Evolutionary conservation across 2,888 invertebrate species (phyloP).

Genomic region (Abrostola tripartita): DNA sequence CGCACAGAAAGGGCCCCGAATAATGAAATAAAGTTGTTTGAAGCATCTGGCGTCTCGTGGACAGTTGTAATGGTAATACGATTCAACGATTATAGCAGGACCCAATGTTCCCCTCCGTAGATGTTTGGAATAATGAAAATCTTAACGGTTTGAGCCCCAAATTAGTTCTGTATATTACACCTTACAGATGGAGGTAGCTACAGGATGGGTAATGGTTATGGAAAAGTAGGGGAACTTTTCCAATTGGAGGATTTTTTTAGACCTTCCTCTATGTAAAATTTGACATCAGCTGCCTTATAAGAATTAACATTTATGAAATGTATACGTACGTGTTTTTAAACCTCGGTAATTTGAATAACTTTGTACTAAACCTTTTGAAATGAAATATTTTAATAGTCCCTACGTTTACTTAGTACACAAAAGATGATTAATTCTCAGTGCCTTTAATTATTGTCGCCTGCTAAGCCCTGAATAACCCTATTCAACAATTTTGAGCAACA

Average conservation of each 20-base stretch:
- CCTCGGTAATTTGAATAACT: conserved; percentile 22
- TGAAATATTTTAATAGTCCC: conserved; percentile 39
- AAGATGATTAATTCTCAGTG: conserved; percentile 53
- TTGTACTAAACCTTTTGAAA: conserved; percentile 27
- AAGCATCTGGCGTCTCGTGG: conserved; percentile 82
- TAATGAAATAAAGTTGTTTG: conserved; percentile 84
- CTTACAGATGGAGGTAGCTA: conserved; percentile 50
- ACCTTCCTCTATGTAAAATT: background rate
- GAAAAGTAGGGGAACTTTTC: conserved; percentile 43
- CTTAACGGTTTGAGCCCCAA: conserved; percentile 79
- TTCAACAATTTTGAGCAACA: conserved; percentile 33
- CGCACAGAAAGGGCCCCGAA: conserved; percentile 64
- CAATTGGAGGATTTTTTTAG: conserved; percentile 32
- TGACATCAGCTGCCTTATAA: background rate
- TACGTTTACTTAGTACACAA: conserved; percentile 43
- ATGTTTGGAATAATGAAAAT: conserved; percentile 83
- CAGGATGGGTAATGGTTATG: conserved; percentile 50
- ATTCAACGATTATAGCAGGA: conserved; percentile 84
- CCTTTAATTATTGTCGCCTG: conserved; percentile 41
- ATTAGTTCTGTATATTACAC: conserved; percentile 78
- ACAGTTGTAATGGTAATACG: conserved; percentile 86
- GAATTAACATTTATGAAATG: conserved; percentile 19
- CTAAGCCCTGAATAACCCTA: conserved; percentile 33
- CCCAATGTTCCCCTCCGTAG: conserved; percentile 70
- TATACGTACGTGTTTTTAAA: conserved; percentile 19